Evolutionary conservation across 2,888 invertebrate species (phyloP).

Genomic region (Diarsia brunnea): DNA sequence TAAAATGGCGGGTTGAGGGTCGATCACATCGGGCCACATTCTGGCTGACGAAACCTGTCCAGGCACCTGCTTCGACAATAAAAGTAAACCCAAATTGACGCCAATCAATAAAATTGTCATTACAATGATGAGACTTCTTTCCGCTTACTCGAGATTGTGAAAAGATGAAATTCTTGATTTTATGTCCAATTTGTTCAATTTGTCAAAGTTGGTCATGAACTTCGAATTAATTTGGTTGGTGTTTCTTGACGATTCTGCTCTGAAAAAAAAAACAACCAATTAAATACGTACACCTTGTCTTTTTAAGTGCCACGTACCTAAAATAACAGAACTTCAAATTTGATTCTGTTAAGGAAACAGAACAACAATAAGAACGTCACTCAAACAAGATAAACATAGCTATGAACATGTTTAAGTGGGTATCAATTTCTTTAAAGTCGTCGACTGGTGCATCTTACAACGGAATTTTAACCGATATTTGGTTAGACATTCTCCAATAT

Average conservation of each 20-base stretch:
- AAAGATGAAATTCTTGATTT: background rate
- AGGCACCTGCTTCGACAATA: constrained; percentile 40
- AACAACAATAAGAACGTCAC: background rate
- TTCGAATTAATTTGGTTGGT: background rate
- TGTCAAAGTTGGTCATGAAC: background rate
- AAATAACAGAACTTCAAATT: background rate
- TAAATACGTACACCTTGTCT: background rate
- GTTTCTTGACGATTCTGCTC: background rate
- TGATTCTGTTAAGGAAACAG: background rate
- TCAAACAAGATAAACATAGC: background rate
- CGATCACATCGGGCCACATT: constrained; percentile 50
- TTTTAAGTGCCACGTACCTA: background rate
- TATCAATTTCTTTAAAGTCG: background rate
- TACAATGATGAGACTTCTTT: constrained; percentile 30
- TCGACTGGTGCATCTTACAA: constrained; percentile 2
- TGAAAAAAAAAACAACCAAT: background rate
- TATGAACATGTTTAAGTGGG: background rate
- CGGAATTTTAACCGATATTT: constrained; percentile 31
- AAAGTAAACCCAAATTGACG: constrained; percentile 41
- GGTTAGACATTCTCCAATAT: constrained; percentile 31
- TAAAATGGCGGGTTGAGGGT: constrained; percentile 65
- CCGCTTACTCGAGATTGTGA: background rate
- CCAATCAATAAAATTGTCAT: constrained; percentile 40
- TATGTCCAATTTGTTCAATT: constrained; percentile 1
- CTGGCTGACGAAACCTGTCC: constrained; percentile 54